phyloP scores from a whole-genome alignment of 2,797 vertebrate species.

The Phalloptychus januarius region DNA sequence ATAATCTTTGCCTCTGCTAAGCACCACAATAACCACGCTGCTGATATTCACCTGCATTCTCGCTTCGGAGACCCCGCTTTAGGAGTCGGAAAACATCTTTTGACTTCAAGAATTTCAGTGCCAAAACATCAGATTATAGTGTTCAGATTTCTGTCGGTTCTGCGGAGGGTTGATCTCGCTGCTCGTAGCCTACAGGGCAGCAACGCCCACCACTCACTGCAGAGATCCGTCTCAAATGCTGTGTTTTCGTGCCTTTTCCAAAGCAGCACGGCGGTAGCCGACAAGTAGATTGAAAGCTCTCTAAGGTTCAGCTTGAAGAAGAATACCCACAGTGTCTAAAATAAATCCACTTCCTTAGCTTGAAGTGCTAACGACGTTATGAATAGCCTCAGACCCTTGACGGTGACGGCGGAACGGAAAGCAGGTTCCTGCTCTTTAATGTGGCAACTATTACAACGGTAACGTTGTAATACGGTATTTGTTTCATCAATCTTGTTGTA shows the following conservation, averaged over 20 bases:
- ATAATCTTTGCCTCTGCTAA: background rate
- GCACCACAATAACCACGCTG: background rate
- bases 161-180: background rate
- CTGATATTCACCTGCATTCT: background rate
- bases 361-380: background rate
- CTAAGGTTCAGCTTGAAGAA: conserved; percentile 1
- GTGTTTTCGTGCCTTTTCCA: conserved; percentile 2
- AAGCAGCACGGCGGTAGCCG: background rate
- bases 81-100: background rate
- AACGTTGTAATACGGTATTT: background rate
- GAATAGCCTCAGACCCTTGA: background rate
- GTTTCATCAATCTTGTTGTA: background rate
- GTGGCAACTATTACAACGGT: background rate
- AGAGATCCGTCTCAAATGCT: background rate
- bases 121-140: background rate
- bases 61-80: background rate
- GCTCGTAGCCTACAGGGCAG: conserved; percentile 5
- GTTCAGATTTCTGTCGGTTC: background rate
- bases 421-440: background rate
- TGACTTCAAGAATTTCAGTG: conserved; percentile 3
- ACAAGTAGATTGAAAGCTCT: background rate
- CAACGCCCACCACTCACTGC: conserved; percentile 7
- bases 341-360: background rate
- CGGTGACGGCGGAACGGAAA: background rate
- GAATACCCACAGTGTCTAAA: background rate